These are phyloP conservation scores for Podabrus alpinus DNA, from an alignment of 2,888 invertebrate genomes.

Conservation along the genomic window DNA sequence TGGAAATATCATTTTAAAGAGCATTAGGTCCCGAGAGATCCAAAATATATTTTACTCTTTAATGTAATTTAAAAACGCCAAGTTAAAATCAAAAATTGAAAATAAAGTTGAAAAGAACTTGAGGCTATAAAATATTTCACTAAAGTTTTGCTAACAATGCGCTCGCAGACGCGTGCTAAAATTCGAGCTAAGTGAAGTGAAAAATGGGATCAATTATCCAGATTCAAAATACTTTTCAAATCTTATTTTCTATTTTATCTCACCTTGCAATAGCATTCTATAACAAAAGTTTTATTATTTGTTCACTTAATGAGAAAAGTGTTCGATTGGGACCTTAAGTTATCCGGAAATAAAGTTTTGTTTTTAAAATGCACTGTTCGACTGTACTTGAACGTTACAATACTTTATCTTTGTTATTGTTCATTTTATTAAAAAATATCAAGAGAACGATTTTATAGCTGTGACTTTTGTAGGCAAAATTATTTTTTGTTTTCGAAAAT, in stretches of 20 bases:
- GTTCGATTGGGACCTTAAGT: neutral
- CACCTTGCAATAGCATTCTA: conserved; percentile 13
- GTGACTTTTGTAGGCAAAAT: neutral
- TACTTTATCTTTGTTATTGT: neutral
- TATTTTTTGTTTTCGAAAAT: neutral
- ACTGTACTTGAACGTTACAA: too few species aligned
- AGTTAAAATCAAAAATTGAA: neutral
- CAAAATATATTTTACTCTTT: neutral
- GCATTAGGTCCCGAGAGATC: conserved; percentile 12
- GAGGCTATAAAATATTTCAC: neutral
- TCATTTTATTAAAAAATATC: neutral
- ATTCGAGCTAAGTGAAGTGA: conserved; percentile 30
- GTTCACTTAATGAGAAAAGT: neutral
- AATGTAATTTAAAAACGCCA: neutral
- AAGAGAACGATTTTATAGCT: neutral
- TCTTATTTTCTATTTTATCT: conserved; percentile 24
- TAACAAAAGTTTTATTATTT: neutral
- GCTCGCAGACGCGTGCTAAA: conserved; percentile 29
- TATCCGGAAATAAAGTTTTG: too few species aligned
- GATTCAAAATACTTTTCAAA: conserved; percentile 27
- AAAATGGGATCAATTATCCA: conserved; percentile 34
- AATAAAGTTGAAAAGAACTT: neutral
- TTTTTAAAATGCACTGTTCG: too few species aligned
- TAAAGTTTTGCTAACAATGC: conserved; percentile 21
- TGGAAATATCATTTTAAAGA: conserved; percentile 18